These are phyloP conservation scores for Spilosoma lubricipeda DNA, from an alignment of 2,888 invertebrate species.

Conservation along the genomic window DNA sequence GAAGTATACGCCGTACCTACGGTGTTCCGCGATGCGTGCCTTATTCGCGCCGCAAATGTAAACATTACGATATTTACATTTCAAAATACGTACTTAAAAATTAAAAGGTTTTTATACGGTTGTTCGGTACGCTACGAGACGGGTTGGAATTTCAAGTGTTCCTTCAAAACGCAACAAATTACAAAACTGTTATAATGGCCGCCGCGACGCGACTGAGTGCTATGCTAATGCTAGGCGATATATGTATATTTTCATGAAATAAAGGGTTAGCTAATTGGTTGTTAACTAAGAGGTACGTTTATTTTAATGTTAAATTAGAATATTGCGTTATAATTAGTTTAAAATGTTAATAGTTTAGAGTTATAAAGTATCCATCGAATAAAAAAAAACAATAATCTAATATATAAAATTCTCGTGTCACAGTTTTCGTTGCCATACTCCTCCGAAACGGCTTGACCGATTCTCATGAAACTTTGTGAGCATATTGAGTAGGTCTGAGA, in stretches of 20 bases:
- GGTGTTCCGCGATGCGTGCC: conserved; percentile 33
- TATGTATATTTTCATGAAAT: neutral
- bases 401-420: too few relatives aligned
- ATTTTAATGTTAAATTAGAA: too few relatives aligned
- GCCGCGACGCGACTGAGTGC: neutral
- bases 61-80: conserved; percentile 23
- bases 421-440: too few relatives aligned
- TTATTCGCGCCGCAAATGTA: conserved; percentile 20
- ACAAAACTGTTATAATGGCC: neutral
- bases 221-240: neutral
- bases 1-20: conserved; percentile 13
- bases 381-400: too few relatives aligned
- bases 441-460: too few relatives aligned
- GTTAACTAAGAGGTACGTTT: neutral
- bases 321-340: too few relatives aligned
- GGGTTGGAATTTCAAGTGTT: conserved; percentile 1
- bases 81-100: conserved; percentile 19
- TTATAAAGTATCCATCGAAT: too few relatives aligned
- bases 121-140: neutral
- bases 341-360: too few relatives aligned
- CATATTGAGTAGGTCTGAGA: too few relatives aligned
- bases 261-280: neutral
- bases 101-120: conserved; percentile 3
- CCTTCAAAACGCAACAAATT: neutral
- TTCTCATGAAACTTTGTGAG: too few relatives aligned